Base-by-base conservation (phyloP, 2,888 invertebrate species). In the Diarsia mendica region DNA sequence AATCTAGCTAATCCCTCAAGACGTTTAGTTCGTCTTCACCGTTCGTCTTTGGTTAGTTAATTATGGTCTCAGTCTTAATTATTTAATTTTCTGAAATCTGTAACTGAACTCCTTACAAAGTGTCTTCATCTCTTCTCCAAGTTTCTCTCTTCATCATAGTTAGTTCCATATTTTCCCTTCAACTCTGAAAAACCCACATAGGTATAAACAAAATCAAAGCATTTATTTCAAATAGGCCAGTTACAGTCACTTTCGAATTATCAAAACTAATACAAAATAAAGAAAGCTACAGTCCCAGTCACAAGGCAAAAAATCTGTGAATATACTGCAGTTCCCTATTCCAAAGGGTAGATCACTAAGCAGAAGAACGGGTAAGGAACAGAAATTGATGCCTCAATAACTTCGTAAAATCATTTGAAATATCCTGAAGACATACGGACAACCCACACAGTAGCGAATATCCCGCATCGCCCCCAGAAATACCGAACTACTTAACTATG, bases 401-500 rank as follows among this genome's bases (percentile, higher is more conserved):
- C 49, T 75, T 60, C 53, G 49, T n/a, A 60, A 67, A 81, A 72
- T 81, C 23, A 82, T 85, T 18, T 23, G 3, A 20, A 72, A 67
- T 51, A 68, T 64, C 60, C 63, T 44, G 51, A 68, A 70, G 67
- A 82, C 39, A 64, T 69, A n/a, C 48, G 61, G 15, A 28, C 39
- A 33, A 72, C 53, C 55, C 55, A 46, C 58, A 49, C 49, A 44
- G 60, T 44, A 48, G 28, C 39, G 10, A 83, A 77, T 46, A 82
- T 77, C 49, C 64, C 67, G 15, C 63, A 67, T 80, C 63, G 85
- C 82, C 78, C 48, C 61, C 53, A 77, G 70, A 58, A 80, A 75
- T 69, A 75, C 73, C 72, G 61, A 79, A 85, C 69, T 80, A 71
- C 75, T 78, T 72, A 82, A 82, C 85, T 87, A 86, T 86, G 88